Evolutionary conservation across 2,888 invertebrate species (phyloP).

Genomic region (Odontocolon sp.): DNA sequence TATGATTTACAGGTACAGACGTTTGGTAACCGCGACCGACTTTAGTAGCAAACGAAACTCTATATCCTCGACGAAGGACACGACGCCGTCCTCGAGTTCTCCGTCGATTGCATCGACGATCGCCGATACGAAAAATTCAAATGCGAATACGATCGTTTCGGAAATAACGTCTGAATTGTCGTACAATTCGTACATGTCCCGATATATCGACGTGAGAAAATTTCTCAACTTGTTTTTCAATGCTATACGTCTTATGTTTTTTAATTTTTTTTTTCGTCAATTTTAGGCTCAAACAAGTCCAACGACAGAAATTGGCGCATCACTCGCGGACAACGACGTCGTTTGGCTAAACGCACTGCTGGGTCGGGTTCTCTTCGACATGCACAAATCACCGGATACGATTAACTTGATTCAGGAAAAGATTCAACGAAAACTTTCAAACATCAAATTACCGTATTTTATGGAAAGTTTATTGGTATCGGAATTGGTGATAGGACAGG

Average conservation of each 20-base stretch:
- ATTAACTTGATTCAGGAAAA: conserved; percentile 87
- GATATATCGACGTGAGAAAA: conserved; percentile 72
- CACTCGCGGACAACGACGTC: conserved; percentile 79
- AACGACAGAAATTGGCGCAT: conserved; percentile 61
- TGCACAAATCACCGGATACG: conserved; percentile 88
- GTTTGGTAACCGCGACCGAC: conserved; percentile 81
- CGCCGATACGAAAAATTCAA: conserved; percentile 70
- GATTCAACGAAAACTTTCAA: conserved; percentile 92
- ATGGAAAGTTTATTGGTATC: conserved; percentile 91
- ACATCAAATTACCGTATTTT: conserved; percentile 94
- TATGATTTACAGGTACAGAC: conserved; percentile 81
- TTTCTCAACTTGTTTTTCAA: not conserved
- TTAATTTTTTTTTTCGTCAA: not conserved
- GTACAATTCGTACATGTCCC: conserved; percentile 76
- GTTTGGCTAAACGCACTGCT: conserved; percentile 90
- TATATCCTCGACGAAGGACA: conserved; percentile 68
- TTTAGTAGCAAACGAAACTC: conserved; percentile 72
- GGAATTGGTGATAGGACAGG: conserved; percentile 87
- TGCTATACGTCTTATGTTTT: not conserved
- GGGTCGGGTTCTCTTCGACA: conserved; percentile 91
- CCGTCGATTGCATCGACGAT: conserved; percentile 59
- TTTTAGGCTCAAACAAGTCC: conserved; percentile 63
- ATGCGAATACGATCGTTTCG: conserved; percentile 59
- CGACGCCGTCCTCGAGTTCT: conserved; percentile 62
- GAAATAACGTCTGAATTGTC: conserved; percentile 72